Percentiles rank a stretch among this genome's conserved stretches.
Evolutionary conservation across 2,888 invertebrate species (phyloP).

Genomic region (Leucoma salicis): DNA sequence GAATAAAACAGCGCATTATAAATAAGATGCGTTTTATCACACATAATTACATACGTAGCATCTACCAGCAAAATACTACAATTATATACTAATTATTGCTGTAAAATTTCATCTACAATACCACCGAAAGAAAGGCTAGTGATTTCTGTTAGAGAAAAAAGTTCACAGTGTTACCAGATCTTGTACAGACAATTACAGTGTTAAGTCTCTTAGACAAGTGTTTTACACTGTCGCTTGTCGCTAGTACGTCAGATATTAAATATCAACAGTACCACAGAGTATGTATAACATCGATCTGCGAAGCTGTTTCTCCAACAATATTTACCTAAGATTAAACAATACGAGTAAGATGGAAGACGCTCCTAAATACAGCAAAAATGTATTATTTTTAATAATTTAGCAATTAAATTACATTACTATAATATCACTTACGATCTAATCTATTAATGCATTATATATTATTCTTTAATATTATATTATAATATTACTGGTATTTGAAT

Average conservation of each 20-base stretch:
- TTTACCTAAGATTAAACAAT: conserved; percentile 68
- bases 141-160: conserved; percentile 37
- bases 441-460: conserved; percentile 57
- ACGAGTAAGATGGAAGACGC: conserved; percentile 80
- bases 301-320: conserved; percentile 47
- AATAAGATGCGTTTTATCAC: conserved; percentile 73
- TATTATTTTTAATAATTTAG: conserved; percentile 70
- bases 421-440: conserved; percentile 76
- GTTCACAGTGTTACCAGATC: conserved; percentile 14
- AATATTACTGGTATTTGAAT: conserved; percentile 64
- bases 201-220: conserved; percentile 19
- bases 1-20: conserved; percentile 49
- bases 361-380: conserved; percentile 79
- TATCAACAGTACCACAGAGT: conserved; percentile 18
- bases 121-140: conserved; percentile 77
- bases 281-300: conserved; percentile 7
- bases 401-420: conserved; percentile 60
- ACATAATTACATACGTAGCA: conserved; percentile 70
- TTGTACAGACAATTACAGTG: background rate
- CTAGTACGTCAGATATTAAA: conserved; percentile 23
- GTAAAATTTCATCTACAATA: conserved; percentile 71
- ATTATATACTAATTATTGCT: conserved; percentile 80
- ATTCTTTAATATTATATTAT: conserved; percentile 57
- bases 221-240: conserved; percentile 36
- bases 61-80: conserved; percentile 75